Evolutionary conservation across 2,888 invertebrate species (phyloP), one percentile per base, ranked within the genome.

Genomic region (Craniophora ligustri): DNA sequence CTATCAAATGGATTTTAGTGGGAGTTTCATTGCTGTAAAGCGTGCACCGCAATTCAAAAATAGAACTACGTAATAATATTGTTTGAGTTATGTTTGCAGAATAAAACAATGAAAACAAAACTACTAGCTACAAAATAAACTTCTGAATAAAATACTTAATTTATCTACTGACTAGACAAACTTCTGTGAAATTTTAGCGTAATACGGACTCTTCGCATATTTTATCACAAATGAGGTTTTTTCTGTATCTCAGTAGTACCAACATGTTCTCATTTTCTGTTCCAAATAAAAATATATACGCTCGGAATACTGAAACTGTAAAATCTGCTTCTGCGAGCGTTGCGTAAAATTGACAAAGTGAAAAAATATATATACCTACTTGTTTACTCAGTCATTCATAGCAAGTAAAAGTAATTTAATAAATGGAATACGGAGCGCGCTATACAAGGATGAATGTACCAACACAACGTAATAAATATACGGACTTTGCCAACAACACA

Each of bases 391-490:
- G 79, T 77, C 72, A 76, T 73, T 66, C 54, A 49, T 48, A 69
- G 72, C 68, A 75, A 79, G 81, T 76, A 72, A 81, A 82, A 83
- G 82, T 84, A 84, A 85, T 87, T 82, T 82, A 79, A 82, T 84
- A 84, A 85, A 86, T 85, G 84, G 79, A 76, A 78, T 69, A 70
- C 73, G 72, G 59, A 75, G 69, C 65, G 61, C 55, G 44, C 47
- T 53, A 40, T 48, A 51, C 35, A 55, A 67, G 57, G 66, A 72
- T 69, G 67, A 48, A 50, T 32, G 39, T 60, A 59, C 50, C 31
- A 28, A 47, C 51, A 64, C 63, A 71, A 75, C 66, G 65, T 69
- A 70, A 63, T 69, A 63, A n/a, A 63, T 55, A 64, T 54, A 53
- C 28, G 53, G 42, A 46, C 32, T 41, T 54, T 50, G 55, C 45